These are phyloP conservation scores for Trididemnum clinides DNA, from an alignment of 23 tunicate genomes.

Conservation along the genomic window DNA sequence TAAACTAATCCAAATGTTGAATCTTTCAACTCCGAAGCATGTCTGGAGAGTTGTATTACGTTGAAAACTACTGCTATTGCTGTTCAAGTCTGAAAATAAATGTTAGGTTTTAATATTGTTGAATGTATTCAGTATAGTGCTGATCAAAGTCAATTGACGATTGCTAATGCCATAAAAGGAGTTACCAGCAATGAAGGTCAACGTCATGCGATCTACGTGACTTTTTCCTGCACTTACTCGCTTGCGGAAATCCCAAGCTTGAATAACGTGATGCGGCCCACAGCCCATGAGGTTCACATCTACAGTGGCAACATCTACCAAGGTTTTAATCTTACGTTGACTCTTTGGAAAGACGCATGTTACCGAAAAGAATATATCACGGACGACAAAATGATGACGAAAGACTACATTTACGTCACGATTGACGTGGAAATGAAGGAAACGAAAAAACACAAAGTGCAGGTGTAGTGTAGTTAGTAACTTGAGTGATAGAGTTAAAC, in stretches of 20 bases:
- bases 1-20: too few relatives aligned
- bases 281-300: not conserved
- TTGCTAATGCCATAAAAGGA: slow-evolving; percentile 31
- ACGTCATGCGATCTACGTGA: slow-evolving; percentile 19
- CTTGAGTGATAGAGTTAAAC: not conserved
- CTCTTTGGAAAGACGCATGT: slow-evolving; percentile 4
- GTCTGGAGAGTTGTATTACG: too few relatives aligned
- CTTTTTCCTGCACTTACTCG: slow-evolving; percentile 7
- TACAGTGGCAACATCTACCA: slow-evolving; percentile 18
- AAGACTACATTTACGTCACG: slow-evolving; percentile 8
- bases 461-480: not conserved
- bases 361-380: not conserved
- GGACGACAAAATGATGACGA: not conserved
- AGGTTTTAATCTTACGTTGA: not conserved
- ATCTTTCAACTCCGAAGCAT: too few relatives aligned
- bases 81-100: too few relatives aligned
- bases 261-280: not conserved
- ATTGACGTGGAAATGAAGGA: not conserved
- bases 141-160: too few relatives aligned
- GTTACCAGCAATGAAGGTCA: not conserved
- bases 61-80: too few relatives aligned
- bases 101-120: too few relatives aligned
- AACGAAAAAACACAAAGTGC: not conserved
- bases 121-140: too few relatives aligned
- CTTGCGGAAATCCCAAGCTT: not conserved